Conservation (phyloP, 2,113 vertebrate species). For the Grammomys dolichurus region DNA sequence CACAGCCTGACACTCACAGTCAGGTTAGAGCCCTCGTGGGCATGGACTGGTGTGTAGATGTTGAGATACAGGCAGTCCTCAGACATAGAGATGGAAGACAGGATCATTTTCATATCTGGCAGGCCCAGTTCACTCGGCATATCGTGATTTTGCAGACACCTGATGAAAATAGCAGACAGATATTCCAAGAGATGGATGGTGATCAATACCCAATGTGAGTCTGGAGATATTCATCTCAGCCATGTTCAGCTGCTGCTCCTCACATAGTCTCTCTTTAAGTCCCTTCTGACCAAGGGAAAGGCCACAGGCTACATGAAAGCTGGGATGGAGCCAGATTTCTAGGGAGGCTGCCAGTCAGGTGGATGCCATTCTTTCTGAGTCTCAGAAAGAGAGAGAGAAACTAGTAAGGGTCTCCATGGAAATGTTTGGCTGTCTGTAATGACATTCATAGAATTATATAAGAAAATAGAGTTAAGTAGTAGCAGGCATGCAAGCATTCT, state of each 20-base stretch:
- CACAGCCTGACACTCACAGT: constrained; percentile 75
- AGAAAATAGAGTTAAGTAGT: background rate
- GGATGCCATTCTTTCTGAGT: background rate
- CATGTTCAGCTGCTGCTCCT: background rate
- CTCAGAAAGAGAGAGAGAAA: background rate
- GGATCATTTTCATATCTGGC: background rate
- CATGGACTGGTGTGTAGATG: constrained; percentile 73
- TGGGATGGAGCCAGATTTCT: background rate
- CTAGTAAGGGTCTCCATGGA: background rate
- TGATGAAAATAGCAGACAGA: background rate
- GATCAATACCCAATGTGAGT: background rate
- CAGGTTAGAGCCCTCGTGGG: constrained; percentile 66
- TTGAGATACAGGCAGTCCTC: constrained; percentile 87
- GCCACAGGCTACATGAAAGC: background rate
- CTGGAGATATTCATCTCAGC: background rate
- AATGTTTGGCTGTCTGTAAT: background rate
- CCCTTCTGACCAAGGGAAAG: background rate
- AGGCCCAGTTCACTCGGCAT: accelerated
- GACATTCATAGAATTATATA: background rate
- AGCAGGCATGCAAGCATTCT: too few relatives aligned
- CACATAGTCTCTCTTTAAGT: background rate
- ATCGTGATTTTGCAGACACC: constrained; percentile 62
- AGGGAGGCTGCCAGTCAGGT: background rate
- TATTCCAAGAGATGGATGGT: background rate
- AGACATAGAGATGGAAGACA: constrained; percentile 17